Conservation (phyloP, 2,797 vertebrate genomes). For the Pangasius macronema region DNA sequence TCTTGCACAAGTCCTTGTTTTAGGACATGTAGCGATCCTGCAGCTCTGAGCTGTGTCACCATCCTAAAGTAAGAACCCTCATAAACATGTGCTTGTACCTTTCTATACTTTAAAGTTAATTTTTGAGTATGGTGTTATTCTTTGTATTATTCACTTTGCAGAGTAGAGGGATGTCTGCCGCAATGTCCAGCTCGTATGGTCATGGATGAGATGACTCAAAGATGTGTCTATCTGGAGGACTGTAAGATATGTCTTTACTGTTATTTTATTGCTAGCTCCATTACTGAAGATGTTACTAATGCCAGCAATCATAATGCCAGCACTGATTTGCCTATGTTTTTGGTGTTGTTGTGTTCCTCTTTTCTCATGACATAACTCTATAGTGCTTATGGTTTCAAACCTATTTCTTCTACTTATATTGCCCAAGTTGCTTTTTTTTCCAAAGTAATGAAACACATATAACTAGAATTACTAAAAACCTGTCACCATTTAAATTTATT, state of each 20-base stretch:
- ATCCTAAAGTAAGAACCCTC: constrained; percentile 83
- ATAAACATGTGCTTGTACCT: neutral
- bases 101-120: neutral
- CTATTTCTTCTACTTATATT: neutral
- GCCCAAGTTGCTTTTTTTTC: neutral
- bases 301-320: neutral
- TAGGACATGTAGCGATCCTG: constrained; percentile 89
- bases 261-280: neutral
- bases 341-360: neutral
- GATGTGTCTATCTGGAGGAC: constrained; percentile 88
- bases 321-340: neutral
- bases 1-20: constrained; percentile 89
- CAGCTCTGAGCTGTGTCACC: constrained; percentile 75
- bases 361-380: neutral
- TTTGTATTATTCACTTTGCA: constrained; percentile 63
- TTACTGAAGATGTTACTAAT: neutral
- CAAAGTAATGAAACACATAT: neutral
- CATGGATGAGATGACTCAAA: constrained; percentile 90
- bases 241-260: constrained; percentile 76
- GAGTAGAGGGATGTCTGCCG: constrained; percentile 93
- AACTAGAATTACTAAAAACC: neutral
- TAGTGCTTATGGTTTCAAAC: neutral
- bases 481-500: neutral
- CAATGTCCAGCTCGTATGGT: constrained; percentile 86
- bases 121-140: neutral